Base-by-base conservation (phyloP, 1,140 invertebrate genomes). In the Euschistus heros region DNA sequence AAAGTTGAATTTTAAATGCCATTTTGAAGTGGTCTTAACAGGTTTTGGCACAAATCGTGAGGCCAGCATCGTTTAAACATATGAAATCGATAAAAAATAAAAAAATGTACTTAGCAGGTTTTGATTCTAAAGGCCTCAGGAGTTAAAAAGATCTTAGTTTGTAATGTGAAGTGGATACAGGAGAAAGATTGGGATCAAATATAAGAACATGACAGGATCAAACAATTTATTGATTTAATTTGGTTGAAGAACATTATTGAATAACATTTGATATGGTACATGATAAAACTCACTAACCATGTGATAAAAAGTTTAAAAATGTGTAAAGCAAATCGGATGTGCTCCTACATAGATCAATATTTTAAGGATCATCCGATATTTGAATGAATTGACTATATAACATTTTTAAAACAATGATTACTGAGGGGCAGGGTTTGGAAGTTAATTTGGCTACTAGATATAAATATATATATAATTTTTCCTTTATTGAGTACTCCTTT, bases 231-330 rank as follows among this genome's bases (percentile, higher is more conserved):
- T 57, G 47, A 6, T 57, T 24, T 24, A 17, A 24, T 26, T 26
- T 24, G 14, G 18, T 57, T 57, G 54, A 57, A 57, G 54, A 57
- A 57, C 54, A 57, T 17, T 57, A 57, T 24, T 57, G 54, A 57
- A 57, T 57, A 57, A 57, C 54, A 57, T 57, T 26, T 57, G 54
- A 57, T 57, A 57, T 57, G 54, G 54, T 57, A 57, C 54, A 57
- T 24, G 54, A 57, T 57, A 57, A 26, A 57, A 57, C 24, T 57
- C 54, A 57, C 54, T 57, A 57, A 57, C 54, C 54, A 57, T 57
- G 54, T 57, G 24, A 24, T 24, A 24, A 57, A 57, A 57, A 57
- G 26, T 57, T 57, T 24, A 57, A n/a, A 57, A 57, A 57, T 57
- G 20, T 57, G 54, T 57, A 22, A 57, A 57, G 54, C 54, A 27